Evolutionary conservation across 2,797 vertebrate species (phyloP).

Genomic region (Malacoraja senta): DNA sequence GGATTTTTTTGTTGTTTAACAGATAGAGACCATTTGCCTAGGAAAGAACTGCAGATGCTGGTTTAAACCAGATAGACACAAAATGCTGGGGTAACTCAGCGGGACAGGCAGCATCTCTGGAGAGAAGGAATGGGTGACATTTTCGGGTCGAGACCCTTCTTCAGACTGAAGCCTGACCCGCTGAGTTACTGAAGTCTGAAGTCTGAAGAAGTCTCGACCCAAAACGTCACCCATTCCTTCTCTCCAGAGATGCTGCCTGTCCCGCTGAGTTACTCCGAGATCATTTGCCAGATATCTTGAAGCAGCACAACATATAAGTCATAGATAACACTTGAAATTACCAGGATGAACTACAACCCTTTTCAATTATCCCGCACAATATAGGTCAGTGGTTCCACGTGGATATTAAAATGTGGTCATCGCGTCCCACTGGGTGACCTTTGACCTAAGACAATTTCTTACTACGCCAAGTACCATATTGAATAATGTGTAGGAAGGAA

Average conservation of each 20-base stretch:
- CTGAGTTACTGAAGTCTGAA: too few relatives aligned
- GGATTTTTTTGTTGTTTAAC: constrained; percentile 20
- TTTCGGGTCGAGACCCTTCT: too few relatives aligned
- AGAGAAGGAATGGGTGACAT: too few relatives aligned
- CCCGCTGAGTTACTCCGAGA: neutral
- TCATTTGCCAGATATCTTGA: neutral
- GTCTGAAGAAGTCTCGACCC: too few relatives aligned
- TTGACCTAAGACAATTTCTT: constrained; percentile 19
- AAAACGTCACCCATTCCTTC: too few relatives aligned
- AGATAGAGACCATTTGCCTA: constrained; percentile 13
- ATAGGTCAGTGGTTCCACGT: neutral
- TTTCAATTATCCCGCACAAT: neutral
- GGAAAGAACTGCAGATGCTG: too few relatives aligned
- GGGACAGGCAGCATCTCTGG: too few relatives aligned
- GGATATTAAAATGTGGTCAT: constrained; percentile 10
- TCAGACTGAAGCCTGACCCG: too few relatives aligned
- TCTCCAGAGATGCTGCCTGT: too few relatives aligned
- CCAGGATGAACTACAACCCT: neutral
- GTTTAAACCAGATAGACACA: too few relatives aligned
- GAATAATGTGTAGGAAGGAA: neutral
- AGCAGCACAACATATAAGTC: neutral
- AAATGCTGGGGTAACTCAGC: too few relatives aligned
- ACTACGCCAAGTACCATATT: constrained; percentile 1
- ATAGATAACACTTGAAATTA: constrained; percentile 15
- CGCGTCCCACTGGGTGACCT: neutral